Evolutionary conservation across 2,888 invertebrate species (phyloP).

Genomic region (Xylophagus ater): DNA sequence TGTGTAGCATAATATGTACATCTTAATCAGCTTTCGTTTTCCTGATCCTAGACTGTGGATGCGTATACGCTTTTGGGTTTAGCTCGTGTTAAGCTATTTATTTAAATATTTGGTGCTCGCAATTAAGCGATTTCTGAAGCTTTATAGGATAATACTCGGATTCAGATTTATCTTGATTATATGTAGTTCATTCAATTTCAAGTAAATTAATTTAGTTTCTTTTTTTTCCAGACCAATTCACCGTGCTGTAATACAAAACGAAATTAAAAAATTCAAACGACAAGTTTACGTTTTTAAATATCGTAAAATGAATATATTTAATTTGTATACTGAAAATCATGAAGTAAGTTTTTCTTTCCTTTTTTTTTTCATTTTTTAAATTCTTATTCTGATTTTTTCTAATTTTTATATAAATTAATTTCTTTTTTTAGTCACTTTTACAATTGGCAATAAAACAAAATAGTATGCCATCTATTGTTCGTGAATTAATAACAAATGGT

Average conservation of each 20-base stretch:
- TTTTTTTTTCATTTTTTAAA: not conserved
- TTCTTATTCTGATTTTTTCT: conserved; percentile 7
- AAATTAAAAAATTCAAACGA: conserved; percentile 12
- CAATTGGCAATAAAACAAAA: conserved; percentile 25
- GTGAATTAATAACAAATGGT: conserved; percentile 23
- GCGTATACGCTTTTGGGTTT: no score
- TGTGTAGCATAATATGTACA: no score
- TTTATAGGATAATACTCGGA: not conserved
- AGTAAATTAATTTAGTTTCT: not conserved
- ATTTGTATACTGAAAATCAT: conserved; percentile 12
- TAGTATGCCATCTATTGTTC: conserved; percentile 22
- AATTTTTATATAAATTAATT: not conserved
- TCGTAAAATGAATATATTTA: conserved; percentile 9
- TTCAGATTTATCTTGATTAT: no score
- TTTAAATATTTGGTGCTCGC: no score
- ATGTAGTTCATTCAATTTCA: no score
- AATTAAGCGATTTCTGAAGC: conserved; percentile 9
- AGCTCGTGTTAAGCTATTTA: no score
- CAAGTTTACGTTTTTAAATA: conserved; percentile 18
- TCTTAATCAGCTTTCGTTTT: no score
- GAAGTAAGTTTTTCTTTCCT: conserved; percentile 14
- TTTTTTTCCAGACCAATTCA: conserved; percentile 19
- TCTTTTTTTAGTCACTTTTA: conserved; percentile 12
- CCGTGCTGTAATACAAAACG: conserved; percentile 16
- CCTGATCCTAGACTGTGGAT: no score